Conservation (phyloP, 2,113 vertebrate species). For the Lophura nycthemera region DNA sequence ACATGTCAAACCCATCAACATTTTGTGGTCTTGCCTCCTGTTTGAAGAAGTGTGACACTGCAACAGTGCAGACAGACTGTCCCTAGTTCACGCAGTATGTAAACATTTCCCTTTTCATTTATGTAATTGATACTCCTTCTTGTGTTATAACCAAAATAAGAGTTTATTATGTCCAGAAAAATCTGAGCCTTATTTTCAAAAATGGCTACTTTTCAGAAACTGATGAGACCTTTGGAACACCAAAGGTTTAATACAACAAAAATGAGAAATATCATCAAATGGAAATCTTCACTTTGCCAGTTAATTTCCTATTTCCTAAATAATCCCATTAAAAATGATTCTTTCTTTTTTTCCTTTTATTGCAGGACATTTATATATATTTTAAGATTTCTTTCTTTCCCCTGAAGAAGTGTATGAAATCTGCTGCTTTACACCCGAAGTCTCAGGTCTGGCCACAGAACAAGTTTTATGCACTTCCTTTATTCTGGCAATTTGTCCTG, state of each 20-base stretch:
- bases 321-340: neutral
- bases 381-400: neutral
- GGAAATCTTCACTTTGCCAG: neutral
- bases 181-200: neutral
- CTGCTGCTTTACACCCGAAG: neutral
- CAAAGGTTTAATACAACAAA: neutral
- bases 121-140: neutral
- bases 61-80: neutral
- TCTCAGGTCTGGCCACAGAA: neutral
- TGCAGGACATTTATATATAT: neutral
- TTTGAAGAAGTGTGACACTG: neutral
- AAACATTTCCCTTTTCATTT: neutral
- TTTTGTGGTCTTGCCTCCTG: neutral
- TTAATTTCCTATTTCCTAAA: neutral
- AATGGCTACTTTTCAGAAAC: neutral
- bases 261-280: neutral
- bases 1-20: neutral
- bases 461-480: neutral
- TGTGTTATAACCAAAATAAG: constrained; percentile 11
- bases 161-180: neutral
- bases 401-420: neutral
- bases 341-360: neutral
- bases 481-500: neutral
- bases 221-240: neutral
- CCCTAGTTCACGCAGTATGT: neutral